Base-by-base conservation (phyloP, 2,888 invertebrate species). In the Cheilosia pagana region DNA sequence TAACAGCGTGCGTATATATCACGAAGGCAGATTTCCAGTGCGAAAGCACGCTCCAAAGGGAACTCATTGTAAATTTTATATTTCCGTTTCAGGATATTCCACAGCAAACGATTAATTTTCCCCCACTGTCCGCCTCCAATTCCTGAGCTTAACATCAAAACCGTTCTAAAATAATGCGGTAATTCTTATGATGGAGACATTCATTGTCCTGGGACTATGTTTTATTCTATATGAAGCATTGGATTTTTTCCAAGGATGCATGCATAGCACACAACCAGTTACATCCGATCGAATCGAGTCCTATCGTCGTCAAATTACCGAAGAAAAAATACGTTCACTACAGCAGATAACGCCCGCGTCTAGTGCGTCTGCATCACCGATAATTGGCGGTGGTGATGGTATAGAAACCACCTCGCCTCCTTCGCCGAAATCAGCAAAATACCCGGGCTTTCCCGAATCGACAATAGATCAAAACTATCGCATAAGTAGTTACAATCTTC, bases 141-240 rank as follows among this genome's bases (percentile, higher is more conserved):
- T 23, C 53, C 48, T 7, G n/a, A 10, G 55, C 10, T 19, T 63
- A 21, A 48, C 53, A 78, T 71, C 39, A 62, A 70, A 71, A 71
- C 31, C 48, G 71, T 48, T 71, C 14, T 50, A 78, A 78, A 85
- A 81, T 81, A 81, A 86, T 86, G 86, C 76, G 76, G 86, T 89
- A 88, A 87, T 88, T 88, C 88, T 88, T 91, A 91, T 91, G 91
- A 95, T 95, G 95, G 94, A 94, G 93, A 94, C 94, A 90, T 94
- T 94, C 90, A 92, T 94, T 90, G 93, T 95, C 89, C 92, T 95
- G 88, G 94, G 95, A 88, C 93, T 94, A 90, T 95, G 94, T 93
- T 93, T 94, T 91, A 92, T 95, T 90, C 94, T 94, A 89, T 95
- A 95, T 91, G 94, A 94, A 92, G 93, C 94, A 90, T 94, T 94